These are phyloP conservation scores for Microctenopoma lineatum DNA, from an alignment of 2,797 vertebrate species.

Conservation along the genomic window DNA sequence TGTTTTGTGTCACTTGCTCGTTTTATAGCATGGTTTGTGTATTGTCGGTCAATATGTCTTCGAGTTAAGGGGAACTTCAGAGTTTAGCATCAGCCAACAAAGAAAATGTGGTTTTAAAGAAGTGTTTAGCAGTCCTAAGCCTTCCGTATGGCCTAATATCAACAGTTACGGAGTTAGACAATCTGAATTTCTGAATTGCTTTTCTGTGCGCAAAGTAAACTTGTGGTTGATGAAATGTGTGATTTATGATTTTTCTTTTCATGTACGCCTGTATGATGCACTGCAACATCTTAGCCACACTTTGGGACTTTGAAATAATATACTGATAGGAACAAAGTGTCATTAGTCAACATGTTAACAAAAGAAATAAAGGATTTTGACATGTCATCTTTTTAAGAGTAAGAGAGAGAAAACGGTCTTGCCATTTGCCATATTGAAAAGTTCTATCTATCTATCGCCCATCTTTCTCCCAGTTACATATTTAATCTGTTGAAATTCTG, in stretches of 20 bases:
- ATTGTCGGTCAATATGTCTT: not conserved
- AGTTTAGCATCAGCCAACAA: constrained; percentile 60
- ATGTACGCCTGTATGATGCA: constrained; percentile 10
- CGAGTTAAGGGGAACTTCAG: not conserved
- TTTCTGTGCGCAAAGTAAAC: not conserved
- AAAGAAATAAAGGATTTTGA: too few species aligned
- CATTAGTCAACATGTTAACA: too few species aligned
- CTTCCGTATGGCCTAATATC: not conserved
- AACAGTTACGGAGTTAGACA: not conserved
- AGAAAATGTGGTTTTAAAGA: constrained; percentile 57
- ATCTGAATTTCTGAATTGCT: not conserved
- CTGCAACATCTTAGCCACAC: constrained; percentile 28
- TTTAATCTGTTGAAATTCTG: constrained; percentile 4
- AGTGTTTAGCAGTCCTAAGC: constrained; percentile 26
- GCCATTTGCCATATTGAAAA: not conserved
- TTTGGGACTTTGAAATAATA: not conserved
- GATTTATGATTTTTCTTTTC: not conserved
- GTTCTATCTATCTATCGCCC: too few species aligned
- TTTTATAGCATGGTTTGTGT: not conserved
- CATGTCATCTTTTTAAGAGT: too few species aligned
- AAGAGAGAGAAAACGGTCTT: not conserved
- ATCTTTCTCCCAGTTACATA: too few species aligned
- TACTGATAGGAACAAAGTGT: not conserved
- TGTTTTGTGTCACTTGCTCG: fast-evolving
- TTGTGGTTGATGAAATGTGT: not conserved